phyloP scores from a whole-genome alignment of 2,888 invertebrate species.

The Pristionchus japonicus region DNA sequence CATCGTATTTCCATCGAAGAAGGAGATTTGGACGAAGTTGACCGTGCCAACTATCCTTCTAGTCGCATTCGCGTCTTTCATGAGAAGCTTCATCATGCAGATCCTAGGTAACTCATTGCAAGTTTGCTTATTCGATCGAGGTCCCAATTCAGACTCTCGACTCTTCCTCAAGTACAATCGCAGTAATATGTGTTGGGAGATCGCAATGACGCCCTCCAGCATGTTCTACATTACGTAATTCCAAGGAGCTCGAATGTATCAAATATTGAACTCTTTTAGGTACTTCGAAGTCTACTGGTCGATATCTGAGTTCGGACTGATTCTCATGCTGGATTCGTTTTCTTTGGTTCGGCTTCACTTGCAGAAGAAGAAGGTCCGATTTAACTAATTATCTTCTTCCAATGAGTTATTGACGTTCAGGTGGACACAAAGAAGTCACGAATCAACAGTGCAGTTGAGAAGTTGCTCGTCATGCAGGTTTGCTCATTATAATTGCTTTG shows the following conservation, averaged over 20 bases:
- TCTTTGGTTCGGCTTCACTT: not conserved
- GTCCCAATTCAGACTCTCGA: not conserved
- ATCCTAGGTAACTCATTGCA: not conserved
- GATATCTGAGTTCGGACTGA: not conserved
- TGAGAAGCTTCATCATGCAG: not conserved
- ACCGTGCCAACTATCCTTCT: not conserved
- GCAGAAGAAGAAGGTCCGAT: not conserved
- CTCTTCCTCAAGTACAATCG: slow-evolving; percentile 6
- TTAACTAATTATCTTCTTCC: not conserved
- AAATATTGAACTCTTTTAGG: not conserved
- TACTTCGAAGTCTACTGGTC: not conserved
- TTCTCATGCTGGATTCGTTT: not conserved
- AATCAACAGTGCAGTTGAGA: not conserved
- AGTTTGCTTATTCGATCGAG: not conserved
- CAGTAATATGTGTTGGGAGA: not conserved
- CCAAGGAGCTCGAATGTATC: not conserved
- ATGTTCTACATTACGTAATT: not conserved
- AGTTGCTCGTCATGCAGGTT: not conserved
- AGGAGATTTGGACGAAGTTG: not conserved
- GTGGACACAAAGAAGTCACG: not conserved
- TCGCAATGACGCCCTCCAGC: not conserved
- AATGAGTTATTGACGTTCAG: not conserved
- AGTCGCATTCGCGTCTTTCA: not conserved
- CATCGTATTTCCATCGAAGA: not conserved
- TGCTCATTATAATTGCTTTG: not conserved